A percentile compares a stretch with the other conserved stretches of the same genome.
Conservation (phyloP, 2,113 vertebrate species). For the Enhydra lutris region DNA sequence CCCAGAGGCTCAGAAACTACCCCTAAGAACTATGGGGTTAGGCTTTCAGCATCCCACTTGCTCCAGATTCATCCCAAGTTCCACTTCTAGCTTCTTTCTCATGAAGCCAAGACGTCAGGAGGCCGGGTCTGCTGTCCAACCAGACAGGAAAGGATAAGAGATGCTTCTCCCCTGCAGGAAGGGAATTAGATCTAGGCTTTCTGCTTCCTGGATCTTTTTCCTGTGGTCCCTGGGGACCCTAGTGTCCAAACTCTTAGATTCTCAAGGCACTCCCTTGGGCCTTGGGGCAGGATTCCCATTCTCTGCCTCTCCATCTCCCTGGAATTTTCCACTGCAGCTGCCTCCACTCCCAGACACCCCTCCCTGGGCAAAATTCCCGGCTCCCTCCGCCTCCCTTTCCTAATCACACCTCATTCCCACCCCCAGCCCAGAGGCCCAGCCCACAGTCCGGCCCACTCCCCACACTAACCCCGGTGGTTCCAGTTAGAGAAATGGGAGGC, state of each 20-base stretch:
- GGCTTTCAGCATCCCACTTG: neutral
- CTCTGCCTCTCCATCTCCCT: conserved; percentile 63
- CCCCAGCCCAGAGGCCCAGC: conserved; percentile 63
- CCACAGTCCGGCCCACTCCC: conserved; percentile 64
- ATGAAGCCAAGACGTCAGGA: neutral
- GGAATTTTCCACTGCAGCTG: conserved; percentile 81
- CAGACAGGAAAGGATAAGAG: neutral
- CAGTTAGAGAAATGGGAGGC: neutral
- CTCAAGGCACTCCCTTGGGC: conserved; percentile 50
- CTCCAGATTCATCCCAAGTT: neutral
- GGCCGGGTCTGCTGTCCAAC: neutral
- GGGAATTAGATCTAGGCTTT: neutral
- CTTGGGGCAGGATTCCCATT: conserved; percentile 67
- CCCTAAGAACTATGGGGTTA: neutral
- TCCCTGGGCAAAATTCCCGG: conserved; percentile 78
- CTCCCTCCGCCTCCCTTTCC: conserved; percentile 69
- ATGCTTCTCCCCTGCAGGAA: neutral
- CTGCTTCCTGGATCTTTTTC: neutral
- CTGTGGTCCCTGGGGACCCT: neutral
- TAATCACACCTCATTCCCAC: conserved; percentile 74
- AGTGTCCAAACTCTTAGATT: conserved; percentile 30
- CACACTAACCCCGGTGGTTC: neutral
- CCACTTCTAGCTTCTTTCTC: neutral
- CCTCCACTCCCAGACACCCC: conserved; percentile 75
- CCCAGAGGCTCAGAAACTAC: neutral